A percentile compares a stretch with the other conserved stretches of the same genome.
These are phyloP conservation scores for Caradrina clavipalpis DNA, from an alignment of 2,888 invertebrate genomes.

Conservation along the genomic window DNA sequence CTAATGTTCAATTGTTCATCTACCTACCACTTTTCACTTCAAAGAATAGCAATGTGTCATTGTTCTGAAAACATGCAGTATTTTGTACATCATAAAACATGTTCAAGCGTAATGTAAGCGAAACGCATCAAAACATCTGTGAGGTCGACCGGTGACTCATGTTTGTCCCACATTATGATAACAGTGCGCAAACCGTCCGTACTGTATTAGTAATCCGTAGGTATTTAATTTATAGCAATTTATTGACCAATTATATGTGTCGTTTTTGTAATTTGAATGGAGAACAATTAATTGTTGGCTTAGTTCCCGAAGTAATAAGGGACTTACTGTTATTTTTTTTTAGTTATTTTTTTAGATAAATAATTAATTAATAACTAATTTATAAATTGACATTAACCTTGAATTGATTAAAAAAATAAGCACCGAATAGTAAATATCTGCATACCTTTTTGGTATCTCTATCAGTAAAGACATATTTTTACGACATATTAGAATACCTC, in stretches of 20 bases:
- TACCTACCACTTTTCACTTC: slow-evolving; percentile 4
- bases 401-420: too few species aligned
- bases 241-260: slow-evolving; percentile 2
- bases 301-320: not conserved
- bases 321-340: too few species aligned
- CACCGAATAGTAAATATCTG: too few species aligned
- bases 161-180: slow-evolving; percentile 68
- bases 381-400: too few species aligned
- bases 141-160: slow-evolving; percentile 70
- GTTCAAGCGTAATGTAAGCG: slow-evolving; percentile 17
- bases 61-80: slow-evolving; percentile 23
- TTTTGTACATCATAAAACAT: slow-evolving; percentile 17
- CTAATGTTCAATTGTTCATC: too few species aligned
- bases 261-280: not conserved
- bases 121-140: slow-evolving; percentile 66
- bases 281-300: too few species aligned
- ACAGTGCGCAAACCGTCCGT: slow-evolving; percentile 31
- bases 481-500: too few species aligned
- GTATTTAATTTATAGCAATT: slow-evolving; percentile 23
- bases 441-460: too few species aligned
- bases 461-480: too few species aligned
- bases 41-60: slow-evolving; percentile 14
- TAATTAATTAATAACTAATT: too few species aligned
- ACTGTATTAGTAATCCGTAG: slow-evolving; percentile 14
- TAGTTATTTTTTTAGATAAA: too few species aligned